phyloP scores from a whole-genome alignment of 1,140 invertebrate genomes.

The Bombus pyrosoma region DNA sequence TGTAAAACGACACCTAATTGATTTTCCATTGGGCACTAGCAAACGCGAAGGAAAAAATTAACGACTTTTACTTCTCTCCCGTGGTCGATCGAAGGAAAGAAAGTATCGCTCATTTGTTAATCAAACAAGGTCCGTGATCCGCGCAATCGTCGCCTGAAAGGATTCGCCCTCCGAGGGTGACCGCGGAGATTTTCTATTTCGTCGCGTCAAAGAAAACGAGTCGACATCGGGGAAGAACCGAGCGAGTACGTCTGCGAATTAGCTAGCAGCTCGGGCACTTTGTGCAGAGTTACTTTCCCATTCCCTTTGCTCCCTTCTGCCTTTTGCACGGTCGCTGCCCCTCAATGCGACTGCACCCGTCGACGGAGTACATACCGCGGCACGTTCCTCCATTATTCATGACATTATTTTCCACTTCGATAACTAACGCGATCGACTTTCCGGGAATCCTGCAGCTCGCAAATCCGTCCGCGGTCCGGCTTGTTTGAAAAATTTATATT shows the following conservation, averaged over 20 bases:
- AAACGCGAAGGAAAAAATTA: neutral
- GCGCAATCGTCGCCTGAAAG: neutral
- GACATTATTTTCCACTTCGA: constrained; percentile 57
- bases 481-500: constrained; percentile 38
- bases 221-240: neutral
- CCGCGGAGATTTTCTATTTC: constrained; percentile 26
- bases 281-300: constrained; percentile 39
- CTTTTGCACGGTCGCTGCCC: constrained; percentile 34
- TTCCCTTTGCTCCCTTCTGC: constrained; percentile 33
- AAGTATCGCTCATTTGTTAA: constrained; percentile 10
- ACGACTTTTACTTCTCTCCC: neutral
- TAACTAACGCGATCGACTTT: constrained; percentile 47
- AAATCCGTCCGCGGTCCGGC: constrained; percentile 23
- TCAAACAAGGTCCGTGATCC: constrained; percentile 8
- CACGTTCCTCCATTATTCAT: constrained; percentile 50
- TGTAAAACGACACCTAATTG: neutral
- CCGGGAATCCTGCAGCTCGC: constrained; percentile 8
- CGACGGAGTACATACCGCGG: constrained; percentile 28
- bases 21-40: neutral
- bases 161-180: neutral
- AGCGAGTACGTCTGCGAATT: constrained; percentile 29
- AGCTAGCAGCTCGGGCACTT: constrained; percentile 21
- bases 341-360: constrained; percentile 26
- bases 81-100: neutral
- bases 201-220: constrained; percentile 18